phyloP scores from a whole-genome alignment of 2,888 invertebrate genomes.

The Pollenia labialis region DNA sequence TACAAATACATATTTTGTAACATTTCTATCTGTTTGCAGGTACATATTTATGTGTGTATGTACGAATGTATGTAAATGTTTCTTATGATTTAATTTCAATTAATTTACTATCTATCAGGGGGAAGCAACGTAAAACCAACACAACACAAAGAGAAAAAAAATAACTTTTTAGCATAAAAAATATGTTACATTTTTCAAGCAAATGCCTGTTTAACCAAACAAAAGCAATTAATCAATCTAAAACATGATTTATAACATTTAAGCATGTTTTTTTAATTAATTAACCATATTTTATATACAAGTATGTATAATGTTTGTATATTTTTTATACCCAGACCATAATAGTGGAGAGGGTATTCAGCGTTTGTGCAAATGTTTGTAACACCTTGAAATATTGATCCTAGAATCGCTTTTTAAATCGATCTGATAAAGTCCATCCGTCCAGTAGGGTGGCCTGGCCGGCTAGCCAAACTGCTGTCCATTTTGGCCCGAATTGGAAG shows the following conservation, averaged over 20 bases:
- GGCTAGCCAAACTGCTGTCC: too few relatives aligned
- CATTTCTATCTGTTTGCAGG: not conserved
- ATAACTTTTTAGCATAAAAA: constrained; percentile 57
- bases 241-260: constrained; percentile 68
- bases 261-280: constrained; percentile 58
- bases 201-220: constrained; percentile 55
- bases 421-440: too few relatives aligned
- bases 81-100: constrained; percentile 51
- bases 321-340: too few relatives aligned
- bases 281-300: constrained; percentile 51
- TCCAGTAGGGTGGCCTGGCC: too few relatives aligned
- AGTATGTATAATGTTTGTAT: not conserved
- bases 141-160: not conserved
- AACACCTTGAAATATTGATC: too few relatives aligned
- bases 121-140: not conserved
- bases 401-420: too few relatives aligned
- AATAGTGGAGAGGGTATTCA: too few relatives aligned
- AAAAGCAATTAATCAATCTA: constrained; percentile 63
- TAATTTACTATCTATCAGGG: constrained; percentile 33
- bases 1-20: not conserved
- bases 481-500: too few relatives aligned
- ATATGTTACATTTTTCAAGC: constrained; percentile 60
- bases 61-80: constrained; percentile 8
- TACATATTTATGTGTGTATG: not conserved
- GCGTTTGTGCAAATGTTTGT: too few relatives aligned